Percentiles rank a stretch among this genome's conserved stretches.
Evolutionary conservation across 2,113 vertebrate genomes (phyloP).

Genomic region (Uria aalge): DNA sequence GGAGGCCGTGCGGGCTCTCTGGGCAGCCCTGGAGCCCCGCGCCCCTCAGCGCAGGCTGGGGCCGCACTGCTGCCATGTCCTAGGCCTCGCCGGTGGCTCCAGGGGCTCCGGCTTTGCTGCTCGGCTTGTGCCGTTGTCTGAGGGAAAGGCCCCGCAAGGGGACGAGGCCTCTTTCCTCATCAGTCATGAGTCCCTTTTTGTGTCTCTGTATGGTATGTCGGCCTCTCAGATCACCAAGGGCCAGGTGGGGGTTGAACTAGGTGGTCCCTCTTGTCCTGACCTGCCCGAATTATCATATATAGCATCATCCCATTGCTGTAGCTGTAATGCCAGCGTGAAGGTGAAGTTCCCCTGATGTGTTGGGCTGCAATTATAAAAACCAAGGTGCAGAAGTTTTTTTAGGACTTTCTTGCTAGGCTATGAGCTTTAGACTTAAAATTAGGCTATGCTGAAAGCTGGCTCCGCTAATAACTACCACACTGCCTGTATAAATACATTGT

Average conservation of each 20-base stretch:
- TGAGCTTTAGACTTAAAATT: neutral
- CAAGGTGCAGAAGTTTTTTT: neutral
- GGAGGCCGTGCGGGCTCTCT: neutral
- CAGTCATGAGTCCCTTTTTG: neutral
- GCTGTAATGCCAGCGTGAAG: neutral
- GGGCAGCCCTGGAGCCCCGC: neutral
- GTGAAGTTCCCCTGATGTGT: neutral
- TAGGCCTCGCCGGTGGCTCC: too few relatives aligned
- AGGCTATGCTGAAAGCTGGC: neutral
- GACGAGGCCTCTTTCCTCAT: accelerated
- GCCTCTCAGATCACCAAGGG: neutral
- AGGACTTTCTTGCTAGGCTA: neutral
- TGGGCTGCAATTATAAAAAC: neutral
- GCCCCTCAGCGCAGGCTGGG: neutral
- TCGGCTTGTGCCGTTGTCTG: neutral
- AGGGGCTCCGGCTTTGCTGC: neutral
- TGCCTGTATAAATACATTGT: neutral
- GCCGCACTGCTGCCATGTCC: neutral
- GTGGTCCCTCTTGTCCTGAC: too few relatives aligned
- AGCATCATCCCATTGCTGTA: neutral
- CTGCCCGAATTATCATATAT: neutral
- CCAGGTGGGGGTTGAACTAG: neutral
- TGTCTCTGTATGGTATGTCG: accelerated
- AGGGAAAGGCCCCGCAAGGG: neutral
- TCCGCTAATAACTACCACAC: neutral